Base-by-base conservation (phyloP, 2,888 invertebrate genomes). In the Dryomyza anilis region DNA sequence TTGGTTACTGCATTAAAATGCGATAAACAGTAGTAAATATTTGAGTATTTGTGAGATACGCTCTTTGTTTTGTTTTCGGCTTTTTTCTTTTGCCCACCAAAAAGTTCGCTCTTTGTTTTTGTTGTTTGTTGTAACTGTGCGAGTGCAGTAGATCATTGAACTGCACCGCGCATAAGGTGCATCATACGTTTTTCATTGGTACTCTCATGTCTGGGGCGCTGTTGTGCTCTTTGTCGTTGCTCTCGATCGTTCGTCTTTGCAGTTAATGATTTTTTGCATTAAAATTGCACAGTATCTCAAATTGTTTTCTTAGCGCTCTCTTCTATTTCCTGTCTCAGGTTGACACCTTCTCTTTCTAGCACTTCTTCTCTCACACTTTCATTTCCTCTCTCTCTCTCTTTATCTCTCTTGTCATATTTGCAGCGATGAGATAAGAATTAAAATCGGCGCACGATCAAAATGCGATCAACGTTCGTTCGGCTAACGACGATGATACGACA, bases 81-180 rank as follows among this genome's bases (percentile, higher is more conserved):
- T n/a, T 56, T 39, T 10, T 27, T 52, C 56, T 39, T 14, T 29
- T 27, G 56, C 19, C 36, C 25, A 14, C 50, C 25, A n/a, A n/a
- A n/a, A n/a, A 6, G 3, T 21, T 56, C 23, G 19, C 21, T 33
- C 56, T 21, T 21, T 21, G 12, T 36, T n/a, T 21, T 21, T 14
- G 33, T 21, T 33, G 33, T 29, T 33, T 36, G 33, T 46, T 21
- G 27, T 27, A 12, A 19, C 6, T 27, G 43, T 58, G 27, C 19
- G 16, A 39, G 36, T 52, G 50, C 25, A 39, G 8, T 56, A 67
- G 70, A 70, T 68, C 70, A 70, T 68, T 66, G 70, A 70, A 70
- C 70, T 70, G 66, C 68, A 63, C 45, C 53, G 25, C 33, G 55
- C 57, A 64, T 65, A 67, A 69, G 69, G 69, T 69, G 69, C 69